Base-by-base conservation (phyloP, 2,113 vertebrate species). In the Phyllopteryx taeniolatus region DNA sequence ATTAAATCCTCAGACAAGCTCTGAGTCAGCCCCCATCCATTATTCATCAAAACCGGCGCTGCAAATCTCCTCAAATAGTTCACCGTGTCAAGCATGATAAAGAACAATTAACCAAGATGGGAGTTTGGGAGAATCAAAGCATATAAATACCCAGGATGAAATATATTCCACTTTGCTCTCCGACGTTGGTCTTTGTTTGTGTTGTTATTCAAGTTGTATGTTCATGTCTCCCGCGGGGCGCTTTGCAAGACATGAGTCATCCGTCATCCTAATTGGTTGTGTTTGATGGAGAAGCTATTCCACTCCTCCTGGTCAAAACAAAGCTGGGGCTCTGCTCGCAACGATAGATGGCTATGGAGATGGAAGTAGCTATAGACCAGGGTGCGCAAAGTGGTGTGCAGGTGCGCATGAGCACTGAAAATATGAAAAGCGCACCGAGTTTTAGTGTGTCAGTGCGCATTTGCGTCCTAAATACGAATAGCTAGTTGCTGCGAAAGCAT, bases 221-320 rank as follows among this genome's bases (percentile, higher is more conserved):
- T 89, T 89, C 76, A 64, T 63, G 73, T 85, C 81, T 87, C 91
- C 87, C 76, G 11, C 49, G 86, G 88, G 90, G 91, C 14, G 57
- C 72, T 35, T 76, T 9, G 79, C 61, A 57, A 84, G 79, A 81
- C 69, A 10, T 70, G 63, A 87, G 80, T 83, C 83, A 90, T 93
- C 87, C 77, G 71, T 92, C 91, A 91, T 87, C 86, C 85, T 92
- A 92, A 92, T 91, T 92, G 87, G 84, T 76, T 81, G 75, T 73
- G 67, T 77, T 83, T 87, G 86, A 87, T 79, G 82, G 77, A 87
- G 80, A 80, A 73, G 83, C 79, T 84, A 83, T 87, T 71, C 67
- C 63, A 71, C 80, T 86, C 81, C 80, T 81, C 80, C 76, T 83
- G 88, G 86, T 88, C 86, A 84, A 85, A 90, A 86, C 83, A 85